Evolutionary conservation across 2,888 invertebrate species (phyloP).

Genomic region (Hyposoter didymator): DNA sequence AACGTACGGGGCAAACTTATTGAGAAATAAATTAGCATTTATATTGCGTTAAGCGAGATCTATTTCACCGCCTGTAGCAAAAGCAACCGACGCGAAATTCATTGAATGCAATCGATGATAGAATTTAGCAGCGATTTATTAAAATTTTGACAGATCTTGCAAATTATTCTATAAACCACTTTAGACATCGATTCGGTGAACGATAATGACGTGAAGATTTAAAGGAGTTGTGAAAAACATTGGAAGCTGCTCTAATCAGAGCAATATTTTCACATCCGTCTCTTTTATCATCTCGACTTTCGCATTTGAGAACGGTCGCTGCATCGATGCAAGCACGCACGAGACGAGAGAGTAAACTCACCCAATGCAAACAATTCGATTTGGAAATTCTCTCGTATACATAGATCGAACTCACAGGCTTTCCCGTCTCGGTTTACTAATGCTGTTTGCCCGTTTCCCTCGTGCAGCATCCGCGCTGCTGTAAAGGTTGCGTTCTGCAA

Average conservation of each 20-base stretch:
- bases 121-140: neutral
- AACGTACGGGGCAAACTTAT: neutral
- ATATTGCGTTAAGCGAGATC: slow-evolving; percentile 19
- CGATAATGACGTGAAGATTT: neutral
- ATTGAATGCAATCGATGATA: neutral
- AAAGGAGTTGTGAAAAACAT: neutral
- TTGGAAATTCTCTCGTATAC: slow-evolving; percentile 40
- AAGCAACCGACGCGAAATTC: neutral
- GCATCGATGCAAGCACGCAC: slow-evolving; percentile 33
- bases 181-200: neutral
- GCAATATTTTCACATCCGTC: slow-evolving; percentile 9
- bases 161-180: neutral
- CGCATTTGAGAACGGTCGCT: neutral
- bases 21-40: slow-evolving; percentile 40
- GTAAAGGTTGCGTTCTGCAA: slow-evolving; percentile 8
- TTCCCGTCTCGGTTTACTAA: slow-evolving; percentile 69
- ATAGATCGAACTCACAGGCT: slow-evolving; percentile 38
- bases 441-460: slow-evolving; percentile 67
- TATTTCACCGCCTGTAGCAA: neutral
- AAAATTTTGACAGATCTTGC: neutral
- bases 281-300: slow-evolving; percentile 21
- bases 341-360: slow-evolving; percentile 33
- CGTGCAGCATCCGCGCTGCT: slow-evolving; percentile 5
- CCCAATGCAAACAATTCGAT: slow-evolving; percentile 62
- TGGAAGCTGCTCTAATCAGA: neutral